phyloP scores from a whole-genome alignment of 2,113 vertebrate genomes.

The Ailuropoda melanoleuca region DNA sequence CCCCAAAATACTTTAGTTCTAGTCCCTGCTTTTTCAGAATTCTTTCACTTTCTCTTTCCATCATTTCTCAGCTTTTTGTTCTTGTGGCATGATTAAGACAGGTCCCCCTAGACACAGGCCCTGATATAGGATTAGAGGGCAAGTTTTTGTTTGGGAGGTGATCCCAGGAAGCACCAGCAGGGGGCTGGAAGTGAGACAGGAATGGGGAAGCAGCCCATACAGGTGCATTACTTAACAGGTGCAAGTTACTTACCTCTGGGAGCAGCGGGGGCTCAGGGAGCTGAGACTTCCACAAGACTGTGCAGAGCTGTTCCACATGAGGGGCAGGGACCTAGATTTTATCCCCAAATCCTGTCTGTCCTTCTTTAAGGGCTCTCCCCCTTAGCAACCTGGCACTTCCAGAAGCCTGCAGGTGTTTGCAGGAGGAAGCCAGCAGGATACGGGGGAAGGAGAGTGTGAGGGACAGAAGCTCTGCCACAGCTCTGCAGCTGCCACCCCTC shows the following conservation, averaged over 20 bases:
- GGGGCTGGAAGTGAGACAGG: too few species aligned
- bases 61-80: background rate
- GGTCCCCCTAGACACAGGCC: background rate
- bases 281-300: background rate
- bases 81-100: background rate
- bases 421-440: background rate
- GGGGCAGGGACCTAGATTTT: background rate
- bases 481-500: background rate
- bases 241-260: background rate
- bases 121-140: background rate
- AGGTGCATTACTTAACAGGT: background rate
- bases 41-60: background rate
- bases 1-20: background rate
- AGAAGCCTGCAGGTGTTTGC: background rate
- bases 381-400: background rate
- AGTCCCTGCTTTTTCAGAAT: background rate
- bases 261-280: background rate
- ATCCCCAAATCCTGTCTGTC: background rate
- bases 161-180: background rate
- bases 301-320: background rate
- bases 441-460: background rate
- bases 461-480: background rate
- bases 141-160: background rate
- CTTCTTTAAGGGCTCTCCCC: background rate
- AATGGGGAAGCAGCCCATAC: background rate